These are phyloP conservation scores for Nomada hirtipes DNA, from an alignment of 2,888 invertebrate species.

Conservation along the genomic window DNA sequence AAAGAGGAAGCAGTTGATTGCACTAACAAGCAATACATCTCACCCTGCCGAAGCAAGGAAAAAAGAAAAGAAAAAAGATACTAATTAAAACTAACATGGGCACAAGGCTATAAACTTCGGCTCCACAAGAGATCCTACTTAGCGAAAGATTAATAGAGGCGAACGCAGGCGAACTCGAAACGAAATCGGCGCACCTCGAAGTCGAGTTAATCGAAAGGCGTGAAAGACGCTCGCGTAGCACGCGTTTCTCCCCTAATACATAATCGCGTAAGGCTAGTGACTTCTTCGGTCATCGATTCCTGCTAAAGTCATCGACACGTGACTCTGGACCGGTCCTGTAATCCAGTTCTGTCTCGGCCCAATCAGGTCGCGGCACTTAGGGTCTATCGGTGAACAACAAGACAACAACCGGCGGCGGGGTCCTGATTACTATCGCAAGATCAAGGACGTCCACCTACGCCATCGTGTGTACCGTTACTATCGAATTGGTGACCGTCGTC, in stretches of 20 bases:
- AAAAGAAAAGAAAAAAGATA: too few species aligned
- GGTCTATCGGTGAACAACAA: conserved; percentile 47
- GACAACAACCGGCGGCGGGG: conserved; percentile 60
- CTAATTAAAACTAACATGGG: not conserved
- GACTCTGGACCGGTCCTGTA: conserved; percentile 65
- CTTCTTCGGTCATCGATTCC: conserved; percentile 68
- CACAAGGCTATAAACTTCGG: not conserved
- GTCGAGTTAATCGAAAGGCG: not conserved
- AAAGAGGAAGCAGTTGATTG: not conserved
- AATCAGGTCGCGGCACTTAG: conserved; percentile 55
- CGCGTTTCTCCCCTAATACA: not conserved
- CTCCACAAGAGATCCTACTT: not conserved
- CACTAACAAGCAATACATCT: not conserved
- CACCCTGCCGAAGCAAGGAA: not conserved
- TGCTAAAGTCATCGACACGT: conserved; percentile 71
- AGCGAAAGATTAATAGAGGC: not conserved
- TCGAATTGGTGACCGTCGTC: conserved; percentile 59
- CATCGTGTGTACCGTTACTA: conserved; percentile 63
- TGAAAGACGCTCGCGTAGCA: not conserved
- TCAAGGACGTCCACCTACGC: conserved; percentile 71
- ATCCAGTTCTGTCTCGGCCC: conserved; percentile 64
- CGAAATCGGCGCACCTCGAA: not conserved
- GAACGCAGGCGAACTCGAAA: not conserved
- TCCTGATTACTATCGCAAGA: conserved; percentile 67
- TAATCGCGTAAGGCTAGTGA: conserved; percentile 29